phyloP scores from a whole-genome alignment of 2,888 invertebrate species.

The Melanostoma mellinum region DNA sequence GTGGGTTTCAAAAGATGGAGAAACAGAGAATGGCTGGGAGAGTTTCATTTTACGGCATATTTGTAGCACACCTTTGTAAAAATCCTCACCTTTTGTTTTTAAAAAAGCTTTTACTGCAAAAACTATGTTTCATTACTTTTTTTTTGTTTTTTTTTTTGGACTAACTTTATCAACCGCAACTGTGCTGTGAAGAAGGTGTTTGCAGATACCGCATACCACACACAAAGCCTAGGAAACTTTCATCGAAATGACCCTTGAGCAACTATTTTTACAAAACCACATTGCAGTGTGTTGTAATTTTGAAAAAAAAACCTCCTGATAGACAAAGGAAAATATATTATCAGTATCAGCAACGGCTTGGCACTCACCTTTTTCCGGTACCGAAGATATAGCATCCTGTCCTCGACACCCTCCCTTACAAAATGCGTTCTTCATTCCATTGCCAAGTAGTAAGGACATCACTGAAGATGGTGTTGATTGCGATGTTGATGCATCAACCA shows the following conservation, averaged over 20 bases:
- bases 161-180: no score
- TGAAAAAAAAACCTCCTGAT: conserved; percentile 1
- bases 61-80: no score
- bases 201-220: background rate
- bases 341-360: conserved; percentile 14
- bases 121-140: no score
- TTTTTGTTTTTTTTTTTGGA: no score
- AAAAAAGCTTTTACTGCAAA: background rate
- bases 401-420: conserved; percentile 47
- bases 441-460: conserved; percentile 43
- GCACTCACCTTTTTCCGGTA: conserved; percentile 63
- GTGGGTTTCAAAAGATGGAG: no score
- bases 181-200: no score
- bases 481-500: conserved; percentile 51
- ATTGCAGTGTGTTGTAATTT: conserved; percentile 28
- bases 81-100: background rate
- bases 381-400: conserved; percentile 54
- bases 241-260: conserved; percentile 58
- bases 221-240: conserved; percentile 37
- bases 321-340: conserved; percentile 22
- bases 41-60: no score
- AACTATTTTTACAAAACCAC: conserved; percentile 54
- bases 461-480: conserved; percentile 28
- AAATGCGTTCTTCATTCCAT: conserved; percentile 36
- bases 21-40: no score